Evolutionary conservation across 1,140 invertebrate genomes (phyloP), one percentile per base, ranked within the genome.

Genomic region (Drosophila punjabiensis): DNA sequence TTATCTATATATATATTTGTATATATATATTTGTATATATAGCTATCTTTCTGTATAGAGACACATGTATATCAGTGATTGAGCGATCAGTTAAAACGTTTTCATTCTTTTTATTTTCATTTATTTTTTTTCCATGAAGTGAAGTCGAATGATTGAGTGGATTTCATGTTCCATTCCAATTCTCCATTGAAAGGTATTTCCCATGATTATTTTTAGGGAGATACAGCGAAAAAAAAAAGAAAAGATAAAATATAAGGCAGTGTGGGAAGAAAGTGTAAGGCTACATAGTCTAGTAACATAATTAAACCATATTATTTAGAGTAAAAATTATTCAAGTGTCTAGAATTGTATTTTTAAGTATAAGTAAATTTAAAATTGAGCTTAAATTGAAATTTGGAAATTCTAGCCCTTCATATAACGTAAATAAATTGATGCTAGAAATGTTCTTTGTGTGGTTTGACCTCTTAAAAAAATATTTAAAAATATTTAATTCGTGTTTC

Each of bases 51-150:
- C 20, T 35, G 28, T 10, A 14, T 9, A 50, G 30, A 63, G 35
- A 63, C 73, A 56, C 68, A 59, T 65, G 79, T 69, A 62, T 88
- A 88, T 88, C 85, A 88, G 85, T 88, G 85, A 88, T 88, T 88
- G 85, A 88, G 86, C 85, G 85, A 88, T 88, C 85, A 88, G 85
- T 88, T 88, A 88, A 88, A 88, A 85, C 47, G 81, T 88, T 76
- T 56, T 69, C 59, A 64, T 67, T 74, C 43, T 73, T 74, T 74
- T 66, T 70, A 60, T 60, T 74, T 52, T 73, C 41, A 41, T 58
- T 73, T 73, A 1, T 48, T 63, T 77, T 78, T 53, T 56, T 62
- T 45, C 28, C 39, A 55, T 76, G 78, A 85, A 89, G 75, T 79
- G 85, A 81, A 81, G 76, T 41, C 48, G 43, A 85, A 88, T 88